phyloP scores from a whole-genome alignment of 2,888 invertebrate genomes.

The Scaptomyza tumidula region DNA sequence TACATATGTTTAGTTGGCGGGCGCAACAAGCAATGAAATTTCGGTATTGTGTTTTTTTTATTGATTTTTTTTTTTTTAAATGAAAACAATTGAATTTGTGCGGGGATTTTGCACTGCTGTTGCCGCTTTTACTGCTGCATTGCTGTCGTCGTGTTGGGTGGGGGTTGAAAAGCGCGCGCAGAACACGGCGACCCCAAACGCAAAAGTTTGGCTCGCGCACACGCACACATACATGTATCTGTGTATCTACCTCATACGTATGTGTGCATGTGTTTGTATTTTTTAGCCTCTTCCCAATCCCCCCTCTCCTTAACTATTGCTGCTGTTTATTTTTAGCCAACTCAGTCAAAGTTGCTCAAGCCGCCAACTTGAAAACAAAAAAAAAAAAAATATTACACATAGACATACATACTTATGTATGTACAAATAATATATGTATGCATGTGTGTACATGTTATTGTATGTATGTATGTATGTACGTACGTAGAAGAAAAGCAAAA shows the following conservation, averaged over 20 bases:
- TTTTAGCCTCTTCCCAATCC: conserved; percentile 23
- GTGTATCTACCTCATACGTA: conserved; percentile 8
- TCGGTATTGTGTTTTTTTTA: conserved; percentile 73
- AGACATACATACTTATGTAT: conserved; percentile 1
- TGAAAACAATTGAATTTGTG: conserved; percentile 72
- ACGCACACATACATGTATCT: conserved; percentile 47
- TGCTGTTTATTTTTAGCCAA: conserved; percentile 77
- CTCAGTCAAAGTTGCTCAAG: conserved; percentile 77
- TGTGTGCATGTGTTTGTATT: conserved; percentile 21
- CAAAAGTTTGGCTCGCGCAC: conserved; percentile 58
- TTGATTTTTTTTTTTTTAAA: conserved; percentile 81
- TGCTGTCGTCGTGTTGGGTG: conserved; percentile 50
- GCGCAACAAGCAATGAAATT: conserved; percentile 46
- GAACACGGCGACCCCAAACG: conserved; percentile 51
- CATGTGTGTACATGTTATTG: not conserved
- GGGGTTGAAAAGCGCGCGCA: conserved; percentile 79
- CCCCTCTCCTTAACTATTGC: conserved; percentile 61
- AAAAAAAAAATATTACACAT: conserved; percentile 6
- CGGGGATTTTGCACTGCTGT: conserved; percentile 61
- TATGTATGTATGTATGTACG: conserved; percentile 2
- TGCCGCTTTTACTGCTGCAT: conserved; percentile 23
- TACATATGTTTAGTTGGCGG: conserved; percentile 20
- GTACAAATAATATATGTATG: conserved; percentile 4
- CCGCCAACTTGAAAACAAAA: conserved; percentile 72
- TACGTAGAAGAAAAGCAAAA: conserved; percentile 32